Evolutionary conservation across 2,113 vertebrate genomes (phyloP).

Genomic region (Vulpes ferrilata): DNA sequence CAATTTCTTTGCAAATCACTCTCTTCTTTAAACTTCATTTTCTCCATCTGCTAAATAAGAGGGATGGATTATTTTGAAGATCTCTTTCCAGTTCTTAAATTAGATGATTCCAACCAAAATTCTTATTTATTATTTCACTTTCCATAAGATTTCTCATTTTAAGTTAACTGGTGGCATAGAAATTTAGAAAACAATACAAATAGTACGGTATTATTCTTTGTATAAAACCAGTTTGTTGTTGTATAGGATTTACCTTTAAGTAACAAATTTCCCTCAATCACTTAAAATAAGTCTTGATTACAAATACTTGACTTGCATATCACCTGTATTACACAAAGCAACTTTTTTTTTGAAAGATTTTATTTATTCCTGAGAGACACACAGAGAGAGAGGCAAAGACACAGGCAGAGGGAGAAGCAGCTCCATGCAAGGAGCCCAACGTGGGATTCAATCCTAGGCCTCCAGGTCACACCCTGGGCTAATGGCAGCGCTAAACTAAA

Average conservation of each 20-base stretch:
- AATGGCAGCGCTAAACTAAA: too few relatives aligned
- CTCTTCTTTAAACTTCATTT: conserved; percentile 11
- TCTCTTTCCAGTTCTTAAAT: not conserved
- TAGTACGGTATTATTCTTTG: not conserved
- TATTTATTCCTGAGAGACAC: too few relatives aligned
- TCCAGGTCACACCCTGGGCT: too few relatives aligned
- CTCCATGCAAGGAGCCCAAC: too few relatives aligned
- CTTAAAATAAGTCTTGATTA: conserved; percentile 18
- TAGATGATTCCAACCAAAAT: not conserved
- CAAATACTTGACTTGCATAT: not conserved
- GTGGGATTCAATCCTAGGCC: too few relatives aligned
- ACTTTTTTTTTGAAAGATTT: not conserved
- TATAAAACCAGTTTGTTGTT: not conserved
- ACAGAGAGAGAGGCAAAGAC: too few relatives aligned
- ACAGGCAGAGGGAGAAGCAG: too few relatives aligned
- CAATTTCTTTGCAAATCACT: conserved; percentile 23
- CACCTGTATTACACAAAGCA: not conserved
- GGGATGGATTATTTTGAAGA: not conserved
- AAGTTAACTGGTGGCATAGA: not conserved
- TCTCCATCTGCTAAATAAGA: conserved; percentile 20
- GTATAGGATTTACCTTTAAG: not conserved
- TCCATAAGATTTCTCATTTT: conserved; percentile 15
- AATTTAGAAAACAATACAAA: conserved; percentile 47
- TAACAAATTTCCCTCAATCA: not conserved
- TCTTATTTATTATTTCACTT: conserved; percentile 43